Conservation (phyloP, 2,113 vertebrate genomes). For the Genyomyrus donnyi region DNA sequence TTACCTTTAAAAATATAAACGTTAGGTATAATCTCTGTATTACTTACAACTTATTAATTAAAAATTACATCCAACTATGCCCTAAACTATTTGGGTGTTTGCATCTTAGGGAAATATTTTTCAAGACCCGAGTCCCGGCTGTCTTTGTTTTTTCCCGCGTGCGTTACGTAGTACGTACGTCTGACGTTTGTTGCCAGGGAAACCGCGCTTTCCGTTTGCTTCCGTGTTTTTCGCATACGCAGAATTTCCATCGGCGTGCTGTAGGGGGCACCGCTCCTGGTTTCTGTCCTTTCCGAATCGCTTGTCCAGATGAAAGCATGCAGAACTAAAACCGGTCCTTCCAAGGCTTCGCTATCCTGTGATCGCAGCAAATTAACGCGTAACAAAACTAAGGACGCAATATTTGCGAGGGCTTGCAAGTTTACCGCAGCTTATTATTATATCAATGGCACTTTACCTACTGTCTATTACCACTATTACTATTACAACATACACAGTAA, state of each 20-base stretch:
- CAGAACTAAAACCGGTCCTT: background rate
- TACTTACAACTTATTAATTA: background rate
- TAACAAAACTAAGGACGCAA: background rate
- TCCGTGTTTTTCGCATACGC: background rate
- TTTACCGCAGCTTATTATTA: background rate
- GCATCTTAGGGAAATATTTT: background rate
- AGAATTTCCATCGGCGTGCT: background rate
- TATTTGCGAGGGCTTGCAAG: background rate
- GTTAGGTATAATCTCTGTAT: background rate
- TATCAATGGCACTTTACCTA: too few relatives aligned
- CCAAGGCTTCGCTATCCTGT: background rate
- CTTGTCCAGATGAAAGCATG: background rate
- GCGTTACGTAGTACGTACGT: slow-evolving; percentile 17
- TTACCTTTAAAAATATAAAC: slow-evolving; percentile 9
- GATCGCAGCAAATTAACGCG: background rate
- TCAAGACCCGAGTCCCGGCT: slow-evolving; percentile 9
- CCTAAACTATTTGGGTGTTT: background rate
- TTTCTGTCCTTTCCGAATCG: background rate
- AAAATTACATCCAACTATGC: background rate
- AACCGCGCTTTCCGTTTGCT: background rate
- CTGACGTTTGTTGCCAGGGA: slow-evolving; percentile 1
- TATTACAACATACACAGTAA: too few relatives aligned
- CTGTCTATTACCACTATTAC: too few relatives aligned
- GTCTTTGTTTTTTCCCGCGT: slow-evolving; percentile 38
- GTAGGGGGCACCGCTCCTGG: background rate